Conservation (phyloP, 1,140 invertebrate genomes). For the Temnothorax curvispinosus region DNA sequence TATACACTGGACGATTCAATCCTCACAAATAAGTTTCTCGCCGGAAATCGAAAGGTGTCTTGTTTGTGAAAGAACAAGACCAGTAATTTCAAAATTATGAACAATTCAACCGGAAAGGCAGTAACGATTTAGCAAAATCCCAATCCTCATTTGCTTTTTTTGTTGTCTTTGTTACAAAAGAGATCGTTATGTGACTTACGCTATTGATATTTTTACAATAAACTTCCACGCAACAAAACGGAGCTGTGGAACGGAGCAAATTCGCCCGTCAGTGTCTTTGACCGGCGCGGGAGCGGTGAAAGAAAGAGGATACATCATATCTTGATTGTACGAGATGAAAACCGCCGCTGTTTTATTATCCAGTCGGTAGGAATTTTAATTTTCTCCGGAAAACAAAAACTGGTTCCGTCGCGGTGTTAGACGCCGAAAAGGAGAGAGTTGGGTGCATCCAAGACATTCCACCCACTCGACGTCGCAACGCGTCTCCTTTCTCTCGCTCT, state of each 20-base stretch:
- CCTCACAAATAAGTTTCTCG: neutral
- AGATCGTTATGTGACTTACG: neutral
- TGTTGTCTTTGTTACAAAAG: neutral
- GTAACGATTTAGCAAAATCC: neutral
- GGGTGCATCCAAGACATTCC: slow-evolving; percentile 67
- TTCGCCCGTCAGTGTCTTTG: neutral
- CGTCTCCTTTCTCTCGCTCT: slow-evolving; percentile 20
- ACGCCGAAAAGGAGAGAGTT: slow-evolving; percentile 62
- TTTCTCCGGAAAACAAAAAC: slow-evolving; percentile 76
- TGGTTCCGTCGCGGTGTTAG: slow-evolving; percentile 53
- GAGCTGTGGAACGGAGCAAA: neutral
- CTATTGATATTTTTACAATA: neutral
- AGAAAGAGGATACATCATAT: slow-evolving; percentile 65
- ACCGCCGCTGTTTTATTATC: slow-evolving; percentile 66
- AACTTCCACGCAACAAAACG: neutral
- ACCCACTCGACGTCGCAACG: slow-evolving; percentile 64
- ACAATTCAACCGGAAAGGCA: neutral
- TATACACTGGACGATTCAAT: neutral
- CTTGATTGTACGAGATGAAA: slow-evolving; percentile 74
- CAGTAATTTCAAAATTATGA: neutral
- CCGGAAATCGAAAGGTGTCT: neutral
- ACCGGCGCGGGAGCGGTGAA: slow-evolving; percentile 25
- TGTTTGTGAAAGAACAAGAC: neutral
- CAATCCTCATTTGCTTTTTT: neutral
- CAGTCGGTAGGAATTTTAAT: slow-evolving; percentile 73